These are phyloP conservation scores for Spodoptera litura DNA, from an alignment of 1,140 invertebrate species.

Conservation along the genomic window DNA sequence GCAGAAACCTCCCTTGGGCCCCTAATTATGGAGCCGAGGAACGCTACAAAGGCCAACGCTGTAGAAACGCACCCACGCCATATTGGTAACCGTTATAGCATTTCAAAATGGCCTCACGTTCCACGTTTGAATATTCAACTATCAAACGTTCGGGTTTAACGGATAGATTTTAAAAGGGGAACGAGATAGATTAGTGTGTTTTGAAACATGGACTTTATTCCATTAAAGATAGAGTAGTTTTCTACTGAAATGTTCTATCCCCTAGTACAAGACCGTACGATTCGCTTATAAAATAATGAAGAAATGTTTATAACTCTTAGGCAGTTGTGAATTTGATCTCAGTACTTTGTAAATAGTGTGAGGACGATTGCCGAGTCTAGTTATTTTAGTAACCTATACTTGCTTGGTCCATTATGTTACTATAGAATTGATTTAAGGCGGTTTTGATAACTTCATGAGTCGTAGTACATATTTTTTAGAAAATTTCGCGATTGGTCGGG, in stretches of 20 bases:
- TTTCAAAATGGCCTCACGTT: conserved; percentile 32
- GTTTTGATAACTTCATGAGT: no score
- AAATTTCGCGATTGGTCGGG: no score
- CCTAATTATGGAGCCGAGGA: conserved; percentile 67
- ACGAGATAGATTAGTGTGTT: no score
- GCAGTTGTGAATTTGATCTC: conserved; percentile 43
- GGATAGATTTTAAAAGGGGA: conserved; percentile 5
- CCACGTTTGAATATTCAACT: conserved; percentile 17
- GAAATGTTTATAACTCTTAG: conserved; percentile 10
- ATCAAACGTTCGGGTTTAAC: conserved; percentile 9
- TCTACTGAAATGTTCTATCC: neutral
- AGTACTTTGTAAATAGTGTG: conserved; percentile 43
- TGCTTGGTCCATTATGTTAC: conserved; percentile 8
- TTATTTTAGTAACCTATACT: conserved; percentile 9
- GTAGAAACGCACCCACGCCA: conserved; percentile 70
- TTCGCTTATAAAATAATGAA: conserved; percentile 7
- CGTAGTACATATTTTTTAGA: no score
- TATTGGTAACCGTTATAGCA: conserved; percentile 71
- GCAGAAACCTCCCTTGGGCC: conserved; percentile 73
- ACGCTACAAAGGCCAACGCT: conserved; percentile 71
- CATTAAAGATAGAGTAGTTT: neutral
- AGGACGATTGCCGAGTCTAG: conserved; percentile 1
- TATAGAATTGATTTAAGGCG: neutral
- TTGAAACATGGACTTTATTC: neutral
- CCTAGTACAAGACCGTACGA: neutral